These are phyloP conservation scores for Sarcophaga rosellei DNA, from an alignment of 2,888 invertebrate species.

Conservation along the genomic window DNA sequence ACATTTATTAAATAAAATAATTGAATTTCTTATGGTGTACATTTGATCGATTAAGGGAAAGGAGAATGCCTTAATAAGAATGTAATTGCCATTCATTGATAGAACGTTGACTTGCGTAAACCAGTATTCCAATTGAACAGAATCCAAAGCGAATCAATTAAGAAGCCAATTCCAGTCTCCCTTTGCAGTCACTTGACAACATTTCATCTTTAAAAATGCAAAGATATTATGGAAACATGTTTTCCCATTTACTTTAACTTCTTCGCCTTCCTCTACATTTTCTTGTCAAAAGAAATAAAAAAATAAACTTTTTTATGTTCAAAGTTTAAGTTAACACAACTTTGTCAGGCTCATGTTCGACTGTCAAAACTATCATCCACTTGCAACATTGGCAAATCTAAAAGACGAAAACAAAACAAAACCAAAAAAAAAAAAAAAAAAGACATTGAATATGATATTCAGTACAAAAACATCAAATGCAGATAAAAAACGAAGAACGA, in stretches of 20 bases:
- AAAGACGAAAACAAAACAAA: conserved; percentile 9
- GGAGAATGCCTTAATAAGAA: too few relatives aligned
- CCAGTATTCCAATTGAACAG: neutral
- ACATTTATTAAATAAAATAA: too few relatives aligned
- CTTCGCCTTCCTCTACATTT: neutral
- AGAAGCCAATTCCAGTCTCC: neutral
- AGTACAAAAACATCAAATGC: conserved; percentile 11
- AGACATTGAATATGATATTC: conserved; percentile 27
- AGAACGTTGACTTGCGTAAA: neutral
- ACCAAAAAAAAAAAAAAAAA: neutral
- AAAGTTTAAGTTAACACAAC: conserved; percentile 40
- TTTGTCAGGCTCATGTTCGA: conserved; percentile 46
- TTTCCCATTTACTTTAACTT: neutral
- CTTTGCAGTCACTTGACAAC: conserved; percentile 12
- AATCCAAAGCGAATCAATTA: neutral
- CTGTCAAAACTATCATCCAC: conserved; percentile 40
- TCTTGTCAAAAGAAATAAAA: too few relatives aligned
- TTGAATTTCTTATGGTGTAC: too few relatives aligned
- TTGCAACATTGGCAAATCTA: conserved; percentile 9
- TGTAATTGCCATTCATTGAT: neutral
- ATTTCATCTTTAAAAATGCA: conserved; percentile 25
- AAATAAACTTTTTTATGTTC: neutral
- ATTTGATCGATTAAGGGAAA: too few relatives aligned
- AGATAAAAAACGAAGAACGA: neutral
- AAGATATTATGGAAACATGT: conserved; percentile 2